Base-by-base conservation (phyloP, 2,797 vertebrate species). In the Remorina albescens region DNA sequence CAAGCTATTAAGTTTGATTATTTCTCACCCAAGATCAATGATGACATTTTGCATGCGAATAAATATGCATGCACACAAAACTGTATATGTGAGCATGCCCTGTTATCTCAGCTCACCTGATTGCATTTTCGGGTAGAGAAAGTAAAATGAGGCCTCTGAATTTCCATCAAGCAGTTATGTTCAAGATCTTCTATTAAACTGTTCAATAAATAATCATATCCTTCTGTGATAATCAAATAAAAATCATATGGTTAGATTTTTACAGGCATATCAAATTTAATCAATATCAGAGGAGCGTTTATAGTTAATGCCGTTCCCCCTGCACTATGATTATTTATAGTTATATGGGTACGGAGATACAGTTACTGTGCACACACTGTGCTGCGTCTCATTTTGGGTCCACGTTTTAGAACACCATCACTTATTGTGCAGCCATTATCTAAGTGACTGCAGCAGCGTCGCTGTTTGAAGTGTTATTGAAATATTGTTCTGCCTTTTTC, bases 361-460 rank as follows among this genome's bases (percentile, higher is more conserved):
- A 28, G 18, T 36, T 60, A 44, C 13, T 49, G 50, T 30, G 57
- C 62, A 36, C 67, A 64, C 15, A 19, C 12, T 69, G 44, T 44
- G 41, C 41, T 18, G 18, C 34, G 11, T 36, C 11, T 36, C 34
- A 36, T 36, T 36, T 36, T 47, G n/a, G 57, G 44, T 49, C 34
- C 19, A 61, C 57, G 15, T 63, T 71, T 76, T 59, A 50, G 66
- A 41, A 74, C 44, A 67, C 36, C 53, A 54, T 76, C 28, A 55
- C 47, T 72, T 51, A 34, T 36, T 37, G 23, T 66, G 30, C 46
- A 60, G 46, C 53, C n/a, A 49, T 50, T 46, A 25, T 59, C n/a
- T 39, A 67, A 62, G 63, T 32, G 37, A 32, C 18, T 59, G 25
- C 51, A 54, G 37, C 37, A 19, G 19, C 34, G 58, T 67, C 50